phyloP scores from a whole-genome alignment of 2,113 vertebrate genomes.

The Pygathrix nemaeus region DNA sequence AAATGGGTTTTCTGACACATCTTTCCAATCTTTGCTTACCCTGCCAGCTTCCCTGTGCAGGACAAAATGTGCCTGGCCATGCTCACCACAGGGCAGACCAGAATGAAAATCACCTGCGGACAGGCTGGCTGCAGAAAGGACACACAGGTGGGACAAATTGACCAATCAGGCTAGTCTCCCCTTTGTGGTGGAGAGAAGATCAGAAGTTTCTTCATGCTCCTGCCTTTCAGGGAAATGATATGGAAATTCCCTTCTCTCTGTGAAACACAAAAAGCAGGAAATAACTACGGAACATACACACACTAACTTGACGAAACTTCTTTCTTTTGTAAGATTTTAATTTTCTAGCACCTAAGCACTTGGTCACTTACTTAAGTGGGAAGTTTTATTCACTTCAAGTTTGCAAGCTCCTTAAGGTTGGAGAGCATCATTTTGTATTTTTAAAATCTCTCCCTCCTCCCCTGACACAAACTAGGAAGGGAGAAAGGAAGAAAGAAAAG shows the following conservation, averaged over 20 bases:
- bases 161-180: neutral
- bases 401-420: neutral
- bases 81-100: neutral
- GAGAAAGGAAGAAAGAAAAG: neutral
- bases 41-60: neutral
- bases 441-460: neutral
- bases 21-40: neutral
- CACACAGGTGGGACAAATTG: neutral
- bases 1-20: constrained; percentile 33
- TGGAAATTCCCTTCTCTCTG: neutral
- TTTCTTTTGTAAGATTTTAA: neutral
- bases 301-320: neutral
- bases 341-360: neutral
- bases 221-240: neutral
- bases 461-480: neutral
- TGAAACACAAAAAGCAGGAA: neutral
- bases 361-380: neutral
- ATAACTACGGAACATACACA: neutral
- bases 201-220: neutral
- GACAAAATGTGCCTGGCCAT: neutral
- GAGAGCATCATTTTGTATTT: neutral
- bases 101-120: neutral
- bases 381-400: neutral
- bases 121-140: neutral
- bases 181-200: neutral